Base-by-base conservation (phyloP, 1,140 invertebrate species). In the Lepidurus apus region DNA sequence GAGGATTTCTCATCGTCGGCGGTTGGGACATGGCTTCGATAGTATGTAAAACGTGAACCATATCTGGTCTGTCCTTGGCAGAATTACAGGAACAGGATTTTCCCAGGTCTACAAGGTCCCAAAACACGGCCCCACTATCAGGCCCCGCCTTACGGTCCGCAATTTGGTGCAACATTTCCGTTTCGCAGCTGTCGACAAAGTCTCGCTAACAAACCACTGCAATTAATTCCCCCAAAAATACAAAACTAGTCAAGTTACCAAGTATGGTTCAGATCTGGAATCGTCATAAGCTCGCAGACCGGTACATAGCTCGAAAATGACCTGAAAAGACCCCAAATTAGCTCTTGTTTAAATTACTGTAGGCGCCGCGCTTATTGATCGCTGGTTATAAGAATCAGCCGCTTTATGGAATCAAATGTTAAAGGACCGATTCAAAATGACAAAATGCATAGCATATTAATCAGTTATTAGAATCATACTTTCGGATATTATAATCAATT, bases 301-400 rank as follows among this genome's bases (percentile, higher is more conserved):
- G 1, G 93, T 95, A 10, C 92, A 92, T 75, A 95, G 85, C 86
- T 98, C 95, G 80, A 95, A 89, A 73, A 97, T 83, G 10, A 97
- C 86, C 84, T 86, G 79, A 21, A n/a, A 26, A 45, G 47, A 80
- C 8, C 1, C 44, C 34, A 3, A 34, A 34, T 34, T 4, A 34
- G 34, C 34, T 34, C 4, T 34, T 34, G 1, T 34, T n/a, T n/a
- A n/a, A n/a, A n/a, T n/a, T n/a, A n/a, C n/a, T n/a, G n/a, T n/a
- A n/a, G n/a, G n/a, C n/a, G n/a, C n/a, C n/a, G n/a, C n/a, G n/a
- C n/a, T n/a, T n/a, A n/a, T n/a, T n/a, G n/a, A n/a, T n/a, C n/a
- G n/a, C n/a, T n/a, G n/a, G n/a, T n/a, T n/a, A n/a, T n/a, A n/a
- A n/a, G n/a, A n/a, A n/a, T n/a, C n/a, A n/a, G n/a, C n/a, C n/a